A percentile compares a stretch with the other conserved stretches of the same genome.
phyloP scores from a whole-genome alignment of 1,140 invertebrate genomes.

The Scaptomyza graminum region DNA sequence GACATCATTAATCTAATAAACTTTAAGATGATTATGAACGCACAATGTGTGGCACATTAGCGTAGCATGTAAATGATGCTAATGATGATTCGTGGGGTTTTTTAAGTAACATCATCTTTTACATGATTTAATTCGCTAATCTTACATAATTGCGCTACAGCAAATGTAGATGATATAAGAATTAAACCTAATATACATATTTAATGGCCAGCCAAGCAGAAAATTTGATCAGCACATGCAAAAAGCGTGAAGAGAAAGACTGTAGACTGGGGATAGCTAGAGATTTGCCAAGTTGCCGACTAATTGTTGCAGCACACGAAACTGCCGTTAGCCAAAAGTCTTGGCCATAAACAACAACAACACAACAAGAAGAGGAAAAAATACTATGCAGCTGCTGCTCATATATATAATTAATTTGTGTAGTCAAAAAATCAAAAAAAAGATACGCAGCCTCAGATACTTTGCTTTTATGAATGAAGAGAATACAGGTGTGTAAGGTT shows the following conservation, averaged over 20 bases:
- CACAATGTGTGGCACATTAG: no score
- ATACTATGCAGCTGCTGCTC: slow-evolving; percentile 25
- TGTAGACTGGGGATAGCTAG: neutral
- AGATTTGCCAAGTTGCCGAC: slow-evolving; percentile 12
- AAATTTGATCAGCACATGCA: slow-evolving; percentile 53
- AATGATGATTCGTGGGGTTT: neutral
- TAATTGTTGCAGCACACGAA: slow-evolving; percentile 58
- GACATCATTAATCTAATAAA: neutral
- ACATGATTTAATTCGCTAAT: slow-evolving; percentile 4
- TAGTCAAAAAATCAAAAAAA: slow-evolving; percentile 49
- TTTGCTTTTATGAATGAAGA: slow-evolving; percentile 60
- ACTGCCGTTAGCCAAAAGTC: slow-evolving; percentile 50
- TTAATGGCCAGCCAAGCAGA: slow-evolving; percentile 53
- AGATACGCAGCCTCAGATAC: slow-evolving; percentile 19
- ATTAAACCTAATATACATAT: slow-evolving; percentile 54
- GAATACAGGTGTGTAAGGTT: slow-evolving; percentile 29
- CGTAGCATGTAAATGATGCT: neutral
- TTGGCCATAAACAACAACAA: slow-evolving; percentile 39
- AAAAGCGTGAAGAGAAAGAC: slow-evolving; percentile 25
- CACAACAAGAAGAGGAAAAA: slow-evolving; percentile 24
- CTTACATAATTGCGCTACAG: slow-evolving; percentile 29
- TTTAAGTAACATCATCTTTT: slow-evolving; percentile 1
- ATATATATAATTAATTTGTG: slow-evolving; percentile 53
- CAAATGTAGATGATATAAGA: slow-evolving; percentile 44
- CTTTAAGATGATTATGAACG: neutral